phyloP scores from a whole-genome alignment of 2,888 invertebrate species.

The Eupithecia vulgata region DNA sequence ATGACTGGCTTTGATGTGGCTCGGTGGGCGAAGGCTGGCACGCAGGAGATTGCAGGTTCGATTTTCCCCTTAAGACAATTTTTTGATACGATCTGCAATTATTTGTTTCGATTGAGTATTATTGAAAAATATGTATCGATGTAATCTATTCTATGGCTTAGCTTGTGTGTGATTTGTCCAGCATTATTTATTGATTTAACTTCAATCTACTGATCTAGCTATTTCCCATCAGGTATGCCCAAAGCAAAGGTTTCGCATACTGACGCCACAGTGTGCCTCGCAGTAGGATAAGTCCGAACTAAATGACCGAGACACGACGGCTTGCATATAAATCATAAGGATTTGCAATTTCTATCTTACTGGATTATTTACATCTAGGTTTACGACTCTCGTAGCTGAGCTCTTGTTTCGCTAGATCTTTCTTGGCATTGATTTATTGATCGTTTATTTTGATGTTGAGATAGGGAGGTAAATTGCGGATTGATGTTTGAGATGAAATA shows the following conservation, averaged over 20 bases:
- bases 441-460: conserved; percentile 2
- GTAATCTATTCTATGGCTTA: too few relatives aligned
- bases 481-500: not conserved
- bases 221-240: not conserved
- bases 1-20: too few relatives aligned
- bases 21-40: too few relatives aligned
- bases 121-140: too few relatives aligned
- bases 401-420: not conserved
- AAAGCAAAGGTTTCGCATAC: conserved; percentile 27
- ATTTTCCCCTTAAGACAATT: too few relatives aligned
- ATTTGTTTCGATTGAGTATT: too few relatives aligned
- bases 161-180: too few relatives aligned
- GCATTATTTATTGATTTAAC: too few relatives aligned
- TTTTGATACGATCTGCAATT: too few relatives aligned
- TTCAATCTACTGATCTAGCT: too few relatives aligned
- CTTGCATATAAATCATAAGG: conserved; percentile 23
- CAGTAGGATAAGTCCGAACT: conserved; percentile 28
- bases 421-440: conserved; percentile 2
- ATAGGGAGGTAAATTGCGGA: not conserved
- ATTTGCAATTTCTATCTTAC: conserved; percentile 9
- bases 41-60: too few relatives aligned
- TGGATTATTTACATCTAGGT: conserved; percentile 9
- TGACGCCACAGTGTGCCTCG: conserved; percentile 24
- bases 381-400: not conserved
- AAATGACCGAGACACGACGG: conserved; percentile 26